Evolutionary conservation across 2,888 invertebrate genomes (phyloP), one percentile per base, ranked within the genome.

Genomic region (Tenthredo notha): DNA sequence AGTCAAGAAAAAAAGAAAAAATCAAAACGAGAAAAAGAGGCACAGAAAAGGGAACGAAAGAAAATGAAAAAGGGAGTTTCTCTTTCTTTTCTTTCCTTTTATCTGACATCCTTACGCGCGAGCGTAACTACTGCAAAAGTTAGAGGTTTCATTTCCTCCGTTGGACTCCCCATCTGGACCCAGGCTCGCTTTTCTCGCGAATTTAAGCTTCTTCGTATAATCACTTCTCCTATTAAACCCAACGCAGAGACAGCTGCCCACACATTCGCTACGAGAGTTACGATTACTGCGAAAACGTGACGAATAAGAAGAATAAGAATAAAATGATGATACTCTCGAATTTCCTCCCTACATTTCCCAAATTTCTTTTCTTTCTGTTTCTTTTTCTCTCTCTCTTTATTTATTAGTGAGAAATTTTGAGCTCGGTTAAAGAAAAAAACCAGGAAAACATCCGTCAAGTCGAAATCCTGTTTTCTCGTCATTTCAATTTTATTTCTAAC

Each of bases 141-240:
- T 3, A n/a, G 33, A 37, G 70, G 7, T 70, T 70, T 70, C 15
- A 70, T 70, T 70, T 37, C 37, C 54, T n/a, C 54, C 7, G 7
- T 7, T 1, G n/a, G n/a, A n/a, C n/a, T n/a, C 7, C 54, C n/a
- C 54, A n/a, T 54, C 70, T 70, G 37, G 37, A 37, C 12, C 18
- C n/a, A 9, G 33, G 70, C 37, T 54, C 18, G 37, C 70, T 18
- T 5, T 70, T 70, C 72, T 25, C 43, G 43, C 50, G 77, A 25
- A 77, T 77, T 77, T 77, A 54, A 77, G 50, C 77, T 54, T 54
- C 77, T 33, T 9, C n/a, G 77, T 40, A 15, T 37, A 47, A 77
- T 77, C 54, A 50, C 33, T 18, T 77, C 18, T 37, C 0, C 15
- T 15, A 70, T 70, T 37, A 40, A 25, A 74, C 74, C 74, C 43